Percentiles rank a stretch among this genome's conserved stretches.
Conservation (phyloP, 2,113 vertebrate species). For the Pachyramphus minor region DNA sequence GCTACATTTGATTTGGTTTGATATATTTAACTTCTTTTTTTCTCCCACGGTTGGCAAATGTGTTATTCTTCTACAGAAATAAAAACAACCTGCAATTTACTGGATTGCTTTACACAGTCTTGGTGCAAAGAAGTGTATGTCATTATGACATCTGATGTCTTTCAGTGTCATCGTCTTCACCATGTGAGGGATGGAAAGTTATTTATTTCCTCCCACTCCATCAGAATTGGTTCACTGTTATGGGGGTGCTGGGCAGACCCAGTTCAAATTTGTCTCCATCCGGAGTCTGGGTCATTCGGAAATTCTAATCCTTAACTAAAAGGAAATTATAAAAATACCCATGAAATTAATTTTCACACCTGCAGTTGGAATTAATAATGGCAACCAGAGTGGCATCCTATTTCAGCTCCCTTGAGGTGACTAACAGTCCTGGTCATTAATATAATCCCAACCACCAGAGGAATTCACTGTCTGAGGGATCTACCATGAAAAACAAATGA, state of each 20-base stretch:
- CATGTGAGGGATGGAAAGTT: neutral
- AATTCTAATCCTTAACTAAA: constrained; percentile 46
- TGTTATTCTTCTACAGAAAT: neutral
- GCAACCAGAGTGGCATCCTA: constrained; percentile 40
- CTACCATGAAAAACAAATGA: constrained; percentile 61
- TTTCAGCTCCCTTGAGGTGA: constrained; percentile 66
- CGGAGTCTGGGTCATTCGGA: neutral
- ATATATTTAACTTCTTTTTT: constrained; percentile 37
- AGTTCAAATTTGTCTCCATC: neutral
- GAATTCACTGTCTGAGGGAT: constrained; percentile 65
- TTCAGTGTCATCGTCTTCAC: neutral
- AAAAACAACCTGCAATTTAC: constrained; percentile 22
- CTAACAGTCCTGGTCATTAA: constrained; percentile 64
- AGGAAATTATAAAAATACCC: constrained; percentile 48
- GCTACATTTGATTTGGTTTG: constrained; percentile 52
- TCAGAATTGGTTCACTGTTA: neutral
- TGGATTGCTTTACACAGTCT: neutral
- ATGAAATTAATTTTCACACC: constrained; percentile 63
- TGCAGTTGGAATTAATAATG: constrained; percentile 57
- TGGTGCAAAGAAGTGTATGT: neutral
- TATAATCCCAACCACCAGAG: constrained; percentile 53
- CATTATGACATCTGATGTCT: constrained; percentile 16
- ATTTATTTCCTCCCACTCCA: neutral
- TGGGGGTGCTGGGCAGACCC: neutral
- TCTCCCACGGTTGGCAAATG: neutral